Evolutionary conservation across 2,113 vertebrate species (phyloP).

Genomic region (Trichomycterus rosablanca): DNA sequence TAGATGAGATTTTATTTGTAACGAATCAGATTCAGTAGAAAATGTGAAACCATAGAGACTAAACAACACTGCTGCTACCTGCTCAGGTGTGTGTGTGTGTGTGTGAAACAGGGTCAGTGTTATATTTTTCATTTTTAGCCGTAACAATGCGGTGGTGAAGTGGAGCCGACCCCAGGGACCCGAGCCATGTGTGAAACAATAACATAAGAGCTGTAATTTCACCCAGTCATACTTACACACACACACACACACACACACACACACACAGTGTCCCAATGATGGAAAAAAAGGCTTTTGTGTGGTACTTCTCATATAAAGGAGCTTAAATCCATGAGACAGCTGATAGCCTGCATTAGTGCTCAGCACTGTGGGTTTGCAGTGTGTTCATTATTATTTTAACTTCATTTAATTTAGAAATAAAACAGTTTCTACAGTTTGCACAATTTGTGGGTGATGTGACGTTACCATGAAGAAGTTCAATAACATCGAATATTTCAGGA

Average conservation of each 20-base stretch:
- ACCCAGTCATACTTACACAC: slow-evolving; percentile 48
- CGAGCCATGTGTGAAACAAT: slow-evolving; percentile 62
- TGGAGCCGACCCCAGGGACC: slow-evolving; percentile 47
- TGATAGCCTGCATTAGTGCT: slow-evolving; percentile 48
- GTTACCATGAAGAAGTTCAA: too few species aligned
- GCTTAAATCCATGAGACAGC: slow-evolving; percentile 56
- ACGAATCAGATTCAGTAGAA: too few species aligned
- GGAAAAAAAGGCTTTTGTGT: slow-evolving; percentile 61
- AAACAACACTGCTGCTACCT: slow-evolving; percentile 6
- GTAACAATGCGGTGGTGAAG: slow-evolving; percentile 37
- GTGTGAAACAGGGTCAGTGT: slow-evolving; percentile 18
- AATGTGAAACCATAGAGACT: too few species aligned
- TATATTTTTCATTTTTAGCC: slow-evolving; percentile 52
- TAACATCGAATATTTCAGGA: too few species aligned
- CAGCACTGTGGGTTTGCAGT: slow-evolving; percentile 56
- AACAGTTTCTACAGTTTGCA: too few species aligned
- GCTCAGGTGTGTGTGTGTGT: slow-evolving; percentile 3
- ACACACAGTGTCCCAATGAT: slow-evolving; percentile 60
- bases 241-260: slow-evolving; percentile 52
- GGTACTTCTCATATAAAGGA: slow-evolving; percentile 60
- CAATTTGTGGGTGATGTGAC: too few species aligned
- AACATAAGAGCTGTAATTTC: slow-evolving; percentile 65
- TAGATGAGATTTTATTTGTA: neutral
- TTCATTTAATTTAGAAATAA: slow-evolving; percentile 49
- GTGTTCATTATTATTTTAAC: slow-evolving; percentile 65